A percentile compares a stretch with the other conserved stretches of the same genome.
These are phyloP conservation scores for Emydocephalus ijimae DNA, from an alignment of 2,113 vertebrate species.

Conservation along the genomic window DNA sequence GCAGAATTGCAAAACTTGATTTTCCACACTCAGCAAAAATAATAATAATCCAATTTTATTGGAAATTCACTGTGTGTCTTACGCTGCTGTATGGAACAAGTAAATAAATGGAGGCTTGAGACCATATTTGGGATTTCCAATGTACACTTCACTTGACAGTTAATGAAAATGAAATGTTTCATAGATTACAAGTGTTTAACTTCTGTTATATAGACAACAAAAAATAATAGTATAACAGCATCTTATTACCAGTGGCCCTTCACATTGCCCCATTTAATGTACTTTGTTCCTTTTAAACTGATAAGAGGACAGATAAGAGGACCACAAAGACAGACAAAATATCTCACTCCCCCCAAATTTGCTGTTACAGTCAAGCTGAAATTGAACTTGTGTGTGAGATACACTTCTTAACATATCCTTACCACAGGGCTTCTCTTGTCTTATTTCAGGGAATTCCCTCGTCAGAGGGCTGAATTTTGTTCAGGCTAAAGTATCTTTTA, in stretches of 20 bases:
- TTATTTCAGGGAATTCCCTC: neutral
- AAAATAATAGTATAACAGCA: neutral
- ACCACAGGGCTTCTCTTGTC: neutral
- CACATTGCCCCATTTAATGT: neutral
- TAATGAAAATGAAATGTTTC: neutral
- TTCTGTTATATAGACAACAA: neutral
- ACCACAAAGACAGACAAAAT: neutral
- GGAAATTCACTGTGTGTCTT: slow-evolving; percentile 41
- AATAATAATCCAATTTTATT: slow-evolving; percentile 31
- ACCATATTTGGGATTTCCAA: slow-evolving; percentile 61
- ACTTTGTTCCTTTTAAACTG: neutral
- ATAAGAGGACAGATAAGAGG: neutral
- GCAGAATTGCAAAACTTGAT: slow-evolving; percentile 47
- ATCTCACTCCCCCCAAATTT: neutral
- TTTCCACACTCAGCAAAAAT: slow-evolving; percentile 30
- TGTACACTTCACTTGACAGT: slow-evolving; percentile 62
- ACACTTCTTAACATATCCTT: neutral
- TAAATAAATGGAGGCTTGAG: slow-evolving; percentile 52
- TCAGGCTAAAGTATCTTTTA: neutral
- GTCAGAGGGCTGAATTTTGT: neutral
- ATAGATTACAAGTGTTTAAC: neutral
- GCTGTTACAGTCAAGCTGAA: neutral
- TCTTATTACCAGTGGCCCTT: neutral
- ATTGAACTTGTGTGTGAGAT: neutral
- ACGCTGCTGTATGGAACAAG: slow-evolving; percentile 51